Conservation (phyloP, 2,113 vertebrate genomes). For the Mastomys coucha region DNA sequence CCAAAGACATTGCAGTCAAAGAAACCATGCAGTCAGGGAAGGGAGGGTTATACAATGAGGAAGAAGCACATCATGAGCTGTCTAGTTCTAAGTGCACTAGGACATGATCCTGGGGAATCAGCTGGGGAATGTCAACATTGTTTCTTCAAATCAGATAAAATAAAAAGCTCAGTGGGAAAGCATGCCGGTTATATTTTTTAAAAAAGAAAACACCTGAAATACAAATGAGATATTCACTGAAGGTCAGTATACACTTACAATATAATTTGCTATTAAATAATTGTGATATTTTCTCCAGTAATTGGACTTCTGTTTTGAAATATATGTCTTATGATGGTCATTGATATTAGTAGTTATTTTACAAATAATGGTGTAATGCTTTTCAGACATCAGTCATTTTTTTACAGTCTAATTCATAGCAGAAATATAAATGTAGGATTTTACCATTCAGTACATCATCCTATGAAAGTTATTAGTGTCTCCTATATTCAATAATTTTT, state of each 20-base stretch:
- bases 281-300: neutral
- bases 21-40: neutral
- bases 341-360: slow-evolving; percentile 20
- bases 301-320: neutral
- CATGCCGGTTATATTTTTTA: neutral
- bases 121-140: neutral
- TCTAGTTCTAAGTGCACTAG: neutral
- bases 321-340: neutral
- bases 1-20: neutral
- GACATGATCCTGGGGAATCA: neutral
- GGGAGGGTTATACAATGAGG: neutral
- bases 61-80: neutral
- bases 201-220: neutral
- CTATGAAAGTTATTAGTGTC: neutral
- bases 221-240: neutral
- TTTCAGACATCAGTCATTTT: neutral
- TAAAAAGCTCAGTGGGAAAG: neutral
- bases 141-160: neutral
- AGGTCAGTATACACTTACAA: neutral
- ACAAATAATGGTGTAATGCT: neutral
- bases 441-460: slow-evolving; percentile 45
- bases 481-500: neutral
- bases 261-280: neutral
- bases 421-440: neutral
- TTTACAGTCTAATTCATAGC: neutral